Evolutionary conservation across 2,888 invertebrate species (phyloP).

Genomic region (Habrosyne pyritoides): DNA sequence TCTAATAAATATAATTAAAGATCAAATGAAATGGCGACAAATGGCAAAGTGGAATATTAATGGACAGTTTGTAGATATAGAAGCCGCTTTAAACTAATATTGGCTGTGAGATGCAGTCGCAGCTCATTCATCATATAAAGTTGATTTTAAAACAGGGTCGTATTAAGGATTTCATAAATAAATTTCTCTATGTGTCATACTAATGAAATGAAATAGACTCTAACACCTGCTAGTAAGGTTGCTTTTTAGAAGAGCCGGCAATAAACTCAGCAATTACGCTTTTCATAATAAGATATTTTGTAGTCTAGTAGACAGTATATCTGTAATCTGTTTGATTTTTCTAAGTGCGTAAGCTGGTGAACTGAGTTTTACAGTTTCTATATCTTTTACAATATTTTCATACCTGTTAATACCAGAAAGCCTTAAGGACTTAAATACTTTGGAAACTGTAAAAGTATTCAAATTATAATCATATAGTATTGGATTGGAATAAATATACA

Average conservation of each 20-base stretch:
- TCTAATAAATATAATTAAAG: neutral
- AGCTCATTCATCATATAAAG: neutral
- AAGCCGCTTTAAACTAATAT: constrained; percentile 3
- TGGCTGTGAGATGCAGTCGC: neutral
- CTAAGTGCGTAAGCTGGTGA: too few relatives aligned
- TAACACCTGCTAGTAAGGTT: too few relatives aligned
- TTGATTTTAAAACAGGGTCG: neutral
- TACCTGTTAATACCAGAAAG: neutral
- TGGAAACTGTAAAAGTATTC: too few relatives aligned
- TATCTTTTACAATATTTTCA: neutral
- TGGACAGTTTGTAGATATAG: neutral
- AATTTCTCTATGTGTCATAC: neutral
- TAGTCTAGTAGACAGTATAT: too few relatives aligned
- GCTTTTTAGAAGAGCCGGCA: too few relatives aligned
- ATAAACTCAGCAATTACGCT: too few relatives aligned
- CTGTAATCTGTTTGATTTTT: too few relatives aligned
- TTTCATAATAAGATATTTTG: too few relatives aligned
- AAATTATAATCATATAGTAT: too few relatives aligned
- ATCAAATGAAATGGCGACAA: neutral
- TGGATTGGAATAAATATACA: too few relatives aligned
- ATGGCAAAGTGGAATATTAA: constrained; percentile 2
- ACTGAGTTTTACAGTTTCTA: too few relatives aligned
- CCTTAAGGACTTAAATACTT: too few relatives aligned
- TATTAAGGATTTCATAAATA: neutral
- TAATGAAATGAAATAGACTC: neutral